Conservation (phyloP, 2,888 invertebrate species). For the Lycophotia porphyrea region DNA sequence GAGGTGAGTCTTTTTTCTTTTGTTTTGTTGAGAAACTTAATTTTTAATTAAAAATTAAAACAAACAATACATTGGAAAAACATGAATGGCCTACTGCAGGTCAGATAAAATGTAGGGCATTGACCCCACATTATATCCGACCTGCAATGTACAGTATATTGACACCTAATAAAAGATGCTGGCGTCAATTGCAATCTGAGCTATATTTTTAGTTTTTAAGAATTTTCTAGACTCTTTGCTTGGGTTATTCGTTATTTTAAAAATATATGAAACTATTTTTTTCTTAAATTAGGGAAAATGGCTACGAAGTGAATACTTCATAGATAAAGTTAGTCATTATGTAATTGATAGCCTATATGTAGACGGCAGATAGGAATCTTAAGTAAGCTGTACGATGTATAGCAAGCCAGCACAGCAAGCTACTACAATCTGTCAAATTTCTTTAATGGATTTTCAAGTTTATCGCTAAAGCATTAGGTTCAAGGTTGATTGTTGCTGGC, state of each 20-base stretch:
- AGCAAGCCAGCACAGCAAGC: too few species aligned
- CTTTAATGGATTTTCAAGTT: too few species aligned
- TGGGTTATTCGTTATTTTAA: not conserved
- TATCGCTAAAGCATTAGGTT: too few species aligned
- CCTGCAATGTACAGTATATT: not conserved
- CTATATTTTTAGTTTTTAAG: not conserved
- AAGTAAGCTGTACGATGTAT: not conserved
- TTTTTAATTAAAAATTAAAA: not conserved
- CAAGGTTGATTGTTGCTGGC: too few species aligned
- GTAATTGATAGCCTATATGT: too few species aligned
- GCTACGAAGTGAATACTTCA: not conserved
- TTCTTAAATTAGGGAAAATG: not conserved
- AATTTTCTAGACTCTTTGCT: not conserved
- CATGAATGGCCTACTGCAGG: fast-evolving
- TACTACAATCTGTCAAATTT: too few species aligned
- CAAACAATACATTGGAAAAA: not conserved
- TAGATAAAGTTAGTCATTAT: not conserved
- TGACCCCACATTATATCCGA: not conserved
- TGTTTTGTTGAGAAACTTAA: not conserved
- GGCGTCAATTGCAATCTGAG: not conserved
- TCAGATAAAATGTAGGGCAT: not conserved
- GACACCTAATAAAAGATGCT: not conserved
- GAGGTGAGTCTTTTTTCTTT: conserved; percentile 48
- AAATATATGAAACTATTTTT: not conserved
- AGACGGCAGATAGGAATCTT: not conserved